Percentiles rank a stretch among this genome's conserved stretches.
phyloP scores from a whole-genome alignment of 1,140 invertebrate genomes.

The Leptinotarsa lineolata region DNA sequence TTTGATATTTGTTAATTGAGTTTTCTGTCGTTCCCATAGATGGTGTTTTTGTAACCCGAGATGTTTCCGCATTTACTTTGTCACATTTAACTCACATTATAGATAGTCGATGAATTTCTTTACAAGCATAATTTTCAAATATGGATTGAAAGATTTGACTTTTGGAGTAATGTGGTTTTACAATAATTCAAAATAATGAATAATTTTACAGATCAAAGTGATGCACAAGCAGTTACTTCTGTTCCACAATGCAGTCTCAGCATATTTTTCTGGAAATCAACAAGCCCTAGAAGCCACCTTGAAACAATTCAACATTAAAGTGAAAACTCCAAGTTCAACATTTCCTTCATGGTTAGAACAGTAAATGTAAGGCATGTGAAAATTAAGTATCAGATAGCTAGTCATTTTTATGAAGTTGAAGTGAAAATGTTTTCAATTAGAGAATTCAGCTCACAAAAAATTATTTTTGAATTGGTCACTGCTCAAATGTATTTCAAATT shows the following conservation, averaged over 20 bases:
- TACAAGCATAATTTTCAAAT: too few relatives aligned
- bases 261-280: slow-evolving; percentile 96
- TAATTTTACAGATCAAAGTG: slow-evolving; percentile 83
- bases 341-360: slow-evolving; percentile 79
- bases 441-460: background rate
- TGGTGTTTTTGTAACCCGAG: too few relatives aligned
- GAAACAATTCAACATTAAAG: slow-evolving; percentile 94
- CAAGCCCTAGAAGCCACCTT: slow-evolving; percentile 90
- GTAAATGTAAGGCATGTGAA: slow-evolving; percentile 54
- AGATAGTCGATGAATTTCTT: too few relatives aligned
- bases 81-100: too few relatives aligned
- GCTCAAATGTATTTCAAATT: background rate
- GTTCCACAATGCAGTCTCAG: slow-evolving; percentile 94
- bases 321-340: slow-evolving; percentile 73
- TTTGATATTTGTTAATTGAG: too few relatives aligned
- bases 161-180: too few relatives aligned
- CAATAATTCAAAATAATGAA: too few relatives aligned
- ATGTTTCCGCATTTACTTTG: too few relatives aligned
- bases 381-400: slow-evolving; percentile 13
- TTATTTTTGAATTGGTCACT: slow-evolving; percentile 1
- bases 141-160: too few relatives aligned
- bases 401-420: slow-evolving; percentile 14
- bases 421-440: background rate
- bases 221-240: slow-evolving; percentile 97
- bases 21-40: too few relatives aligned